Conservation (phyloP, 2,797 vertebrate genomes). For the Caiman crocodilus region DNA sequence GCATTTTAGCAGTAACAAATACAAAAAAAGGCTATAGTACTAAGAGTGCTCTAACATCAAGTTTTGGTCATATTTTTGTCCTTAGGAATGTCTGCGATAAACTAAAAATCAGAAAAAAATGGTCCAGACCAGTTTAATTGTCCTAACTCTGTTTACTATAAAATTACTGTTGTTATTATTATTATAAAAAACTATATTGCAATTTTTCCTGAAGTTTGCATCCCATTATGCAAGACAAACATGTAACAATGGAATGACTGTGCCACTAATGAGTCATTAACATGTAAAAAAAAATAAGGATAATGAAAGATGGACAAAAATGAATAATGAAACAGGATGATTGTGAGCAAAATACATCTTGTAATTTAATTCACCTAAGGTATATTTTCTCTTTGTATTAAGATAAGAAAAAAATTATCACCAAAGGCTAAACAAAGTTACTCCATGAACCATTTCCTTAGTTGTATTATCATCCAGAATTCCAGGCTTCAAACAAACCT, state of each 20-base stretch:
- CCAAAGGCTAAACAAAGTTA: neutral
- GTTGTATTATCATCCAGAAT: neutral
- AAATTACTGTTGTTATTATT: neutral
- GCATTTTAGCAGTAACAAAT: fast-evolving
- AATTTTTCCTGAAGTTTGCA: neutral
- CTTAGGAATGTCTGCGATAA: neutral
- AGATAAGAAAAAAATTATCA: neutral
- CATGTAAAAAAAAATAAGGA: neutral
- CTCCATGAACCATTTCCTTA: neutral
- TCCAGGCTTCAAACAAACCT: neutral
- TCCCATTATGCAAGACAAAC: neutral
- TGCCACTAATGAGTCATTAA: neutral
- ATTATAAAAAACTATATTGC: neutral
- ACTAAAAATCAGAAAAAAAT: neutral
- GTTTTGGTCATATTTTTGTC: neutral
- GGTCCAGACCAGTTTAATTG: neutral
- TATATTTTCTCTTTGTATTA: neutral
- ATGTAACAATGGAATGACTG: neutral
- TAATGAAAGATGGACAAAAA: neutral
- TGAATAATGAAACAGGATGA: neutral
- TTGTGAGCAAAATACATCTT: neutral
- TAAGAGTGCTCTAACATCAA: neutral
- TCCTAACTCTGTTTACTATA: neutral
- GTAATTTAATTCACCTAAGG: neutral
- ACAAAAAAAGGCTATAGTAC: neutral